Evolutionary conservation across 1,140 invertebrate species (phyloP).

Genomic region (Helicoverpa zea): DNA sequence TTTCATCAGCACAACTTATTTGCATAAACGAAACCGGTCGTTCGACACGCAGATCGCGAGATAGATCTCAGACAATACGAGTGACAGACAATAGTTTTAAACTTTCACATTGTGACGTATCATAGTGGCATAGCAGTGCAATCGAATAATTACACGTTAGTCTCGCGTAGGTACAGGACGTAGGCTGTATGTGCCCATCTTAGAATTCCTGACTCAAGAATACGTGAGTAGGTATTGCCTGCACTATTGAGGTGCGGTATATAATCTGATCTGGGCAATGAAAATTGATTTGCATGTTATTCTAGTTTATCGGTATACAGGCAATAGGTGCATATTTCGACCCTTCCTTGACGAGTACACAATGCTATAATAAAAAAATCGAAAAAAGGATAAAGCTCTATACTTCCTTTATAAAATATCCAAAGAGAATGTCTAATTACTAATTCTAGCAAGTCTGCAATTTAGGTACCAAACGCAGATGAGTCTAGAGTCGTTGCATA

Average conservation of each 20-base stretch:
- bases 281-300: too few relatives aligned
- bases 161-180: conserved; percentile 18
- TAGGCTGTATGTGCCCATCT: conserved; percentile 1
- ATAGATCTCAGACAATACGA: conserved; percentile 66
- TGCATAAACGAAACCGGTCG: conserved; percentile 61
- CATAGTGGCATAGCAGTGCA: conserved; percentile 27
- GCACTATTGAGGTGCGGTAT: not conserved
- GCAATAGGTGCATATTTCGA: too few relatives aligned
- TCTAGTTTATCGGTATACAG: too few relatives aligned
- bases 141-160: conserved; percentile 40
- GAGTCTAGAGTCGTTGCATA: conserved; percentile 30
- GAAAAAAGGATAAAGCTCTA: too few relatives aligned
- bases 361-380: too few relatives aligned
- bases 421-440: conserved; percentile 1
- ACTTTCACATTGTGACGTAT: conserved; percentile 67
- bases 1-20: conserved; percentile 61
- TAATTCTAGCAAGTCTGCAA: too few relatives aligned
- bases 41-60: conserved; percentile 48
- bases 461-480: conserved; percentile 10
- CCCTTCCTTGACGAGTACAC: too few relatives aligned
- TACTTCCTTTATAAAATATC: too few relatives aligned
- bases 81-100: conserved; percentile 60
- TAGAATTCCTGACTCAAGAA: not conserved
- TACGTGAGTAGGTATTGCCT: not conserved
- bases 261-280: not conserved